These are phyloP conservation scores for Oscheius sp. DNA, from an alignment of 1,140 invertebrate species.

Conservation along the genomic window DNA sequence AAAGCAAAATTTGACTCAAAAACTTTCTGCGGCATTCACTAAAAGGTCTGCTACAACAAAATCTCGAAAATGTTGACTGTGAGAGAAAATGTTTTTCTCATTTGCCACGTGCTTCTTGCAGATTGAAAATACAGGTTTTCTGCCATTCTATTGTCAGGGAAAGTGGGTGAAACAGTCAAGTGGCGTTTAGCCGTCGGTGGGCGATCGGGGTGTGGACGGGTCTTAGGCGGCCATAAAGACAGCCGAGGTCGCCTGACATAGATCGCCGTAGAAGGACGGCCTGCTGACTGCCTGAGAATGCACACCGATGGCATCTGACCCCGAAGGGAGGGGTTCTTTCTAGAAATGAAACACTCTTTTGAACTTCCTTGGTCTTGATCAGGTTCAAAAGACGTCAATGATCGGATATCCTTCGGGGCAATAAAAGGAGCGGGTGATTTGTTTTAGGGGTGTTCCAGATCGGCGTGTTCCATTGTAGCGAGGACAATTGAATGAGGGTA, in stretches of 20 bases:
- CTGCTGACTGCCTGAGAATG: not conserved
- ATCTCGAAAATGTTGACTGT: no score
- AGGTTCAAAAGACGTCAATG: not conserved
- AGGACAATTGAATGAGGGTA: no score
- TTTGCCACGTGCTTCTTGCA: no score
- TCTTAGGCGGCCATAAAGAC: not conserved
- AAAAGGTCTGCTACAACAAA: no score
- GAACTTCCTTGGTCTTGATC: not conserved
- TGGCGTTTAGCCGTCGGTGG: not conserved
- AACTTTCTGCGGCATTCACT: no score
- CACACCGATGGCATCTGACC: not conserved
- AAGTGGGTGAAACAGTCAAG: not conserved
- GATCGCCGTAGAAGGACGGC: constrained; percentile 5
- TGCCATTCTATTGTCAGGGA: no score
- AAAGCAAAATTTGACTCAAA: no score
- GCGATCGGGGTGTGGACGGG: constrained; percentile 1
- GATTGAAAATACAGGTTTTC: no score
- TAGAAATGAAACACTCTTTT: not conserved
- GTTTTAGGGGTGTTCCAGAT: not conserved
- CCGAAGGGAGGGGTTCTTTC: not conserved
- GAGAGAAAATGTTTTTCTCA: no score
- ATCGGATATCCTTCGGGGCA: not conserved
- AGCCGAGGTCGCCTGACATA: constrained; percentile 9
- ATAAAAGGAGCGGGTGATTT: not conserved
- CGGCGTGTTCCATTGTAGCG: not conserved